phyloP scores from a whole-genome alignment of 2,797 vertebrate species.

The Tamandua tetradactyla region DNA sequence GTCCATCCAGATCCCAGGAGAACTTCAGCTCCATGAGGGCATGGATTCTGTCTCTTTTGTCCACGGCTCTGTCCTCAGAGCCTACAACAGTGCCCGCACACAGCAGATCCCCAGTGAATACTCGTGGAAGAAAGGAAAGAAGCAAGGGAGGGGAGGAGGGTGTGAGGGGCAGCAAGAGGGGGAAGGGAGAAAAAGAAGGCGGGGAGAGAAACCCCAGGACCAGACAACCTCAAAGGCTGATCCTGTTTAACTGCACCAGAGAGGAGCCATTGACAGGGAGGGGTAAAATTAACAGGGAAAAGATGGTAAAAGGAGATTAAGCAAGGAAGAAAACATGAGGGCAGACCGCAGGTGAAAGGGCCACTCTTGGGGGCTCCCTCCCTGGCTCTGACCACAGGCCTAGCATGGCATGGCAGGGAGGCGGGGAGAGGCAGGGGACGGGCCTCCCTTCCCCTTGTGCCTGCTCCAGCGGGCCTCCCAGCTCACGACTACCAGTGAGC shows the following conservation, averaged over 20 bases:
- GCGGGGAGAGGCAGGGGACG: neutral
- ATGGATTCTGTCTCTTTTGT: no score
- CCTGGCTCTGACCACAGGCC: neutral
- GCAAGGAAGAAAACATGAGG: neutral
- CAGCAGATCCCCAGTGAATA: neutral
- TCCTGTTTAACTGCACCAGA: neutral
- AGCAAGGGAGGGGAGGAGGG: neutral
- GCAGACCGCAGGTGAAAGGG: neutral
- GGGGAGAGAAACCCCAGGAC: neutral
- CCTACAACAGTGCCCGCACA: neutral
- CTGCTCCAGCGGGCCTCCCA: neutral
- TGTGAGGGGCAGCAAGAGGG: no score
- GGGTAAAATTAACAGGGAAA: neutral
- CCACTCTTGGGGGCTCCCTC: accelerated
- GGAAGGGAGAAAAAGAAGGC: neutral
- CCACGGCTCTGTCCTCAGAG: neutral
- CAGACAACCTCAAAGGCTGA: neutral
- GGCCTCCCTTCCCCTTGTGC: neutral
- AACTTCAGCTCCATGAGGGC: neutral
- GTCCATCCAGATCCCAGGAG: accelerated
- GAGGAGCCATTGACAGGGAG: neutral
- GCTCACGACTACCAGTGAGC: neutral
- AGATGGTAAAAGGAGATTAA: neutral
- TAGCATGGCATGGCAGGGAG: neutral
- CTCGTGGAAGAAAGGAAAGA: neutral